Conservation (phyloP, 2,888 invertebrate genomes). For the Noctua janthina region DNA sequence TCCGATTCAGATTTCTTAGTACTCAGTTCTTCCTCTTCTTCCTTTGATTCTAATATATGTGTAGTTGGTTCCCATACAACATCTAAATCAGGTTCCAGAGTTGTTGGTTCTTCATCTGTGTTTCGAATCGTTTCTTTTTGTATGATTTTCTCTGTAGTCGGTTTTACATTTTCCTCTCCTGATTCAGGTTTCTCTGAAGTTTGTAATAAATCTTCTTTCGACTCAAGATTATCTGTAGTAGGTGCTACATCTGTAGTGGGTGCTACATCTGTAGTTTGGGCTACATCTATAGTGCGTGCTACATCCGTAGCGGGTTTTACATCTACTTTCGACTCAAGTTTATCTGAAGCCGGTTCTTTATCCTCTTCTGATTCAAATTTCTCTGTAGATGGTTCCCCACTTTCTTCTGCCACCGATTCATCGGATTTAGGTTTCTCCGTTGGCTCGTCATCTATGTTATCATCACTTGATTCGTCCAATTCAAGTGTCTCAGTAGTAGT, state of each 20-base stretch:
- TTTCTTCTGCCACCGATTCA: not conserved
- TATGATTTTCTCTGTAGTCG: not conserved
- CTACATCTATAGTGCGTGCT: no score
- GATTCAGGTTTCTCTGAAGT: not conserved
- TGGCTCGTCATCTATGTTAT: not conserved
- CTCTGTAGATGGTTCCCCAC: not conserved
- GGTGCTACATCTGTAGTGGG: no score
- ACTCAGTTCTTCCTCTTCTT: not conserved
- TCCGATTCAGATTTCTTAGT: not conserved
- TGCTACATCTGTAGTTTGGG: no score
- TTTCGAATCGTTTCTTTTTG: no score
- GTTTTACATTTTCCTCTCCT: not conserved
- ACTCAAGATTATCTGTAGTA: no score
- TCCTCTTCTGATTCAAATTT: not conserved
- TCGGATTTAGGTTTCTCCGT: not conserved
- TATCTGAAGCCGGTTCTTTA: not conserved
- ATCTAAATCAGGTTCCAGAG: not conserved
- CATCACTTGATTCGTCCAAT: not conserved
- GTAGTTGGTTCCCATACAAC: no score
- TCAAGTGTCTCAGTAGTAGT: not conserved
- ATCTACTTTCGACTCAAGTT: not conserved
- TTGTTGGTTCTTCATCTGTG: not conserved
- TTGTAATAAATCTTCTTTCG: no score
- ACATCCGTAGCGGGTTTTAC: not conserved
- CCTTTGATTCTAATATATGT: not conserved